These are phyloP conservation scores for Thysanoteuthis rhombus DNA, from an alignment of 2,888 invertebrate species.

Conservation along the genomic window DNA sequence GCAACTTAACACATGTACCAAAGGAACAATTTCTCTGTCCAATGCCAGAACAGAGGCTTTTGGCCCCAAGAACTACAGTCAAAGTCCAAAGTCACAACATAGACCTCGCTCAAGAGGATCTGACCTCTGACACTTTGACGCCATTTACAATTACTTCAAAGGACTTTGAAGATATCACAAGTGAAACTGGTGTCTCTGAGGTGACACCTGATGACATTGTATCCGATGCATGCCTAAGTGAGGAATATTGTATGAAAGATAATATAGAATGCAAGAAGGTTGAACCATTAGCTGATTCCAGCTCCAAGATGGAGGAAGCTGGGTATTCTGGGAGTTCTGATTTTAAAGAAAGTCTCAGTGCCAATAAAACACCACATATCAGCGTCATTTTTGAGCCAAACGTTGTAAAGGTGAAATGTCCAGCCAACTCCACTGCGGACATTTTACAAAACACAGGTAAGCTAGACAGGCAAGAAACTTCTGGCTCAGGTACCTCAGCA, in stretches of 20 bases:
- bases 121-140: background rate
- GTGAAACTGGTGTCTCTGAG: background rate
- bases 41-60: too few species aligned
- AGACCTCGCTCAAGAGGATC: background rate
- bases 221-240: background rate
- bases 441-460: background rate
- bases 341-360: background rate
- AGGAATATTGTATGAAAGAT: background rate
- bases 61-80: background rate
- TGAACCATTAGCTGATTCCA: background rate
- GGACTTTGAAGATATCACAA: background rate
- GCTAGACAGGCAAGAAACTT: background rate
- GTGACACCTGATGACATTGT: background rate
- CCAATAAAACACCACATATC: background rate
- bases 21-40: background rate
- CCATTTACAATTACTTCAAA: background rate
- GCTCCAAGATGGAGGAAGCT: background rate
- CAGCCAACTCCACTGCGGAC: background rate
- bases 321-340: background rate
- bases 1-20: background rate
- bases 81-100: background rate
- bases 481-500: background rate
- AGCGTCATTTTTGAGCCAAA: slow-evolving; percentile 22
- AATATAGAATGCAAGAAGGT: background rate
- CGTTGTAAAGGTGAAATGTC: background rate